Evolutionary conservation across 2,113 vertebrate genomes (phyloP).

Genomic region (Grallaria varia): DNA sequence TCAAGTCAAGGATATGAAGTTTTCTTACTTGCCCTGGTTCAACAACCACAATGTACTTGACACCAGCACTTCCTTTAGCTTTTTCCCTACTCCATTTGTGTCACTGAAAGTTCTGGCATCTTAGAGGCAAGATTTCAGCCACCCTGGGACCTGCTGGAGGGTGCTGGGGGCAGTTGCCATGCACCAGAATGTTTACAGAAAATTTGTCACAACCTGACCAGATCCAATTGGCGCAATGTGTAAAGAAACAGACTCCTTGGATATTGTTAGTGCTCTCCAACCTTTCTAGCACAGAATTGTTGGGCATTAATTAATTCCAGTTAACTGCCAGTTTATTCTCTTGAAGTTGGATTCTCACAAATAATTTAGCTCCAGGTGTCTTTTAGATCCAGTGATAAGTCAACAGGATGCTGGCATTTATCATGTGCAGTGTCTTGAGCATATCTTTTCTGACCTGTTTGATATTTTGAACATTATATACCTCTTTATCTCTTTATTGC

Average conservation of each 20-base stretch:
- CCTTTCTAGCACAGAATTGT: neutral
- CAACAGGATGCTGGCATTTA: neutral
- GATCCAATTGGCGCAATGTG: neutral
- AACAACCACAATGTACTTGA: neutral
- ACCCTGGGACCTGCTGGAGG: neutral
- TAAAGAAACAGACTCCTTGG: neutral
- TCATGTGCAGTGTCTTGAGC: neutral
- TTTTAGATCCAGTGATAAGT: neutral
- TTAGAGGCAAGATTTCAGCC: neutral
- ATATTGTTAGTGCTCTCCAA: neutral
- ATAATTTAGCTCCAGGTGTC: neutral
- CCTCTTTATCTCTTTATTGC: neutral
- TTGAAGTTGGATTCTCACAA: neutral
- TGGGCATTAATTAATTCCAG: slow-evolving; percentile 17
- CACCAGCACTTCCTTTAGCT: neutral
- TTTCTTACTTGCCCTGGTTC: neutral
- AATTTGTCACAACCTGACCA: neutral
- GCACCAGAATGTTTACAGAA: neutral
- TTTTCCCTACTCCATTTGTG: neutral
- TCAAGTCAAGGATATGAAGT: neutral
- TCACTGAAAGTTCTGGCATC: neutral
- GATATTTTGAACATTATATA: neutral
- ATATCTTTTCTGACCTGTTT: neutral
- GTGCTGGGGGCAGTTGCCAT: neutral
- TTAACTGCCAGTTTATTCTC: neutral